Base-by-base conservation (phyloP, 2,113 vertebrate species). In the Poicephalus gulielmi region DNA sequence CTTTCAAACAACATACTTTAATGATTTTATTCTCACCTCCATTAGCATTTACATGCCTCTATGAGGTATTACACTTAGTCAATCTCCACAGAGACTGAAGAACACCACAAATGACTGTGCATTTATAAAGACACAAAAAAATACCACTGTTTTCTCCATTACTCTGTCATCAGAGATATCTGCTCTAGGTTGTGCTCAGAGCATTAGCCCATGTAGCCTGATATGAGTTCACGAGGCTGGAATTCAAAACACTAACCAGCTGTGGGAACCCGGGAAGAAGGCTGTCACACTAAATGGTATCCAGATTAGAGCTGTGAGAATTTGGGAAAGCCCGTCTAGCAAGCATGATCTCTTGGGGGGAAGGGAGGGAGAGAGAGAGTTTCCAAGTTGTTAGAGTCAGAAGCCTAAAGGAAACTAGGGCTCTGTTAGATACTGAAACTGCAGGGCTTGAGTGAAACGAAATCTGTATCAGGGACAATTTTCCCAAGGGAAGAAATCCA, bases 221-320 rank as follows among this genome's bases (percentile, higher is more conserved):
- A 98, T 98, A 98, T 99, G 98, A 99, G 98, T 99, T 99, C 98
- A 99, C 97, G 96, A 97, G 97, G 98, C 98, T 98, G 98, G 98
- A 99, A 99, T 99, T 99, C 98, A 98, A 99, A 99, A 99, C 99
- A 99, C 98, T 98, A 98, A 98, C 98, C 98, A 99, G 99, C 98
- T 99, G 98, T 99, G 98, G 98, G 98, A 99, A 98, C 98, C 98
- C 95, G 97, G 98, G 96, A 97, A 98, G 96, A 91, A 97, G 97
- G 94, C 95, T 98, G 98, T 98, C 98, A 98, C 98, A 98, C 96
- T 98, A 97, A 98, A 98, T 95, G 97, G 97, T 94, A 97, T 98
- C 97, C 96, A 98, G 98, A 98, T 98, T 98, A 98, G 97, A 97
- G 96, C 97, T 98, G 97, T 98, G 98, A 98, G 98, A 98, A 98